phyloP scores from a whole-genome alignment of 2,888 invertebrate species.

The Encarsia formosa region DNA sequence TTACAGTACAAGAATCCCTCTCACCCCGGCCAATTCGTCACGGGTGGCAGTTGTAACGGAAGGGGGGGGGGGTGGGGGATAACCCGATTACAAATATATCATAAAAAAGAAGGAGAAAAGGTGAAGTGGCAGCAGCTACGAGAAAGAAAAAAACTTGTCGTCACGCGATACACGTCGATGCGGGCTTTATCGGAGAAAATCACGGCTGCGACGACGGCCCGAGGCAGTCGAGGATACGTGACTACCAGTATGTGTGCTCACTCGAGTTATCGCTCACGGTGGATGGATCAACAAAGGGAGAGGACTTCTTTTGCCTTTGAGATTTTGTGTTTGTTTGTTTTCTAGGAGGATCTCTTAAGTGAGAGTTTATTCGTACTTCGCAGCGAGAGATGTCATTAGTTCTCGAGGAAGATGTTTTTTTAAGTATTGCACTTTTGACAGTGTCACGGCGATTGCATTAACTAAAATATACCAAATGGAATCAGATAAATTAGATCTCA shows the following conservation, averaged over 20 bases:
- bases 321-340: background rate
- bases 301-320: background rate
- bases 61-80: constrained; percentile 46
- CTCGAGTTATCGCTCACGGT: constrained; percentile 20
- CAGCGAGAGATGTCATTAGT: no score
- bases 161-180: constrained; percentile 48
- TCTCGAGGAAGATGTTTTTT: no score
- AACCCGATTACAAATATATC: constrained; percentile 51
- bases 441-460: no score
- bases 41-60: constrained; percentile 47
- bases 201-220: constrained; percentile 32
- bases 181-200: constrained; percentile 46
- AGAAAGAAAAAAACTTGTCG: constrained; percentile 20
- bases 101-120: constrained; percentile 38
- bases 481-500: no score
- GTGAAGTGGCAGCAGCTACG: constrained; percentile 6
- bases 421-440: no score
- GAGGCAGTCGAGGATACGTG: constrained; percentile 9
- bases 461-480: no score
- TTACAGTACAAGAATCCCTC: constrained; percentile 25
- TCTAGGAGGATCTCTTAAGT: no score
- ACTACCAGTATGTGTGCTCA: constrained; percentile 12
- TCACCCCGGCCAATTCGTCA: constrained; percentile 40
- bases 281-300: constrained; percentile 15
- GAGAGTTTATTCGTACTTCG: no score